Base-by-base conservation (phyloP, 2,888 invertebrate species). In the Rhingia campestris region DNA sequence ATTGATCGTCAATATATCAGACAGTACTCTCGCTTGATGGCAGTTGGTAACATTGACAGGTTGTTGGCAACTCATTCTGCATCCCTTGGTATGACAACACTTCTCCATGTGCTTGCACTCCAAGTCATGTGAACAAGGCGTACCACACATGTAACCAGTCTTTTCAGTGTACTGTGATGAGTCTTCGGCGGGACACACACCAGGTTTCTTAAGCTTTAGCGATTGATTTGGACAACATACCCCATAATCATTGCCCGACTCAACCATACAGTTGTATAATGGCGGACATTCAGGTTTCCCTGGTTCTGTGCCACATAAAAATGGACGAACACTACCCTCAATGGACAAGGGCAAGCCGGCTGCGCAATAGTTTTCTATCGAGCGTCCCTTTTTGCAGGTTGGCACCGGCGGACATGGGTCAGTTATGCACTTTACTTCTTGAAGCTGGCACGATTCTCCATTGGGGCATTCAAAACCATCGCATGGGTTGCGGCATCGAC, bases 251-350 rank as follows among this genome's bases (percentile, higher is more conserved):
- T 96, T 95, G 86, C 95, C 95, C 92, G 90, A 93, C 88, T 96
- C 95, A 6, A 97, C 96, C 76, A 95, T 92, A 89, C 97, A 97
- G 88, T 94, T 94, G 90, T 96, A 96, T 81, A 96, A 92, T 0
- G 96, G 95, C 0, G 97, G 97, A 88, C 97, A 97, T 86, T 94
- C 94, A 0, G 97, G 97, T 91, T 96, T 96, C 39, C 96, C 96
- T 4, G 95, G 94, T 47, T 95, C 95, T 30, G 93, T 94, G 10
- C 97, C 97, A 89, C 97, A 97, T 35, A 97, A 92, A 91, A 96
- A 97, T 0, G 97, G 97, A 56, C 96, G 92, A 39, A 94, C 94
- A 3, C 95, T 95, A 87, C 95, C 96, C 6, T 93, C 93, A 56
- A 96, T 95, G 56, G 95, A 92, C 47, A 96, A 91, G 0, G 95